Evolutionary conservation across 2,797 vertebrate genomes (phyloP).

Genomic region (Ctenopoma multispine): DNA sequence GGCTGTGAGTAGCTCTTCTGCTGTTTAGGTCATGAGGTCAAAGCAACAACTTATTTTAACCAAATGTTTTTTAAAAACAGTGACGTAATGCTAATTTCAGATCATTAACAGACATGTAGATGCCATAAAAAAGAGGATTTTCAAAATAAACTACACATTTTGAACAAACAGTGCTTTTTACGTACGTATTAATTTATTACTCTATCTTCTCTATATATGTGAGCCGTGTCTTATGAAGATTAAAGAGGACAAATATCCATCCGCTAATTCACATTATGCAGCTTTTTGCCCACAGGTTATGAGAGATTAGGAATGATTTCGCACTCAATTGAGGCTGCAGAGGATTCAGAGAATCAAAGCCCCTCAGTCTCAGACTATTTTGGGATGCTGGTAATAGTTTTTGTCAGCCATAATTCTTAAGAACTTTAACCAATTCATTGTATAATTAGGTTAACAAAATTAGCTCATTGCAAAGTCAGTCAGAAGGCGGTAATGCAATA

Average conservation of each 20-base stretch:
- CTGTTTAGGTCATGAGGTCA: slow-evolving; percentile 63
- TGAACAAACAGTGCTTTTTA: slow-evolving; percentile 16
- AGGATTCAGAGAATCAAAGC: slow-evolving; percentile 76
- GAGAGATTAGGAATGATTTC: slow-evolving; percentile 81
- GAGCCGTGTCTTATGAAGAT: slow-evolving; percentile 68
- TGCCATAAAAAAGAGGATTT: neutral
- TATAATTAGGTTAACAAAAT: slow-evolving; percentile 87
- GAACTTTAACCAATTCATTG: slow-evolving; percentile 86
- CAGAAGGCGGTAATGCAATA: slow-evolving; percentile 82
- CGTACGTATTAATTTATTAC: slow-evolving; percentile 36
- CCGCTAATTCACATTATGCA: slow-evolving; percentile 74
- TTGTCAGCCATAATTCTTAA: slow-evolving; percentile 86
- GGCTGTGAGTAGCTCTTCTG: slow-evolving; percentile 48
- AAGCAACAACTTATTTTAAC: slow-evolving; percentile 63
- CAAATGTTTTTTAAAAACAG: slow-evolving; percentile 32
- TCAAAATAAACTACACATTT: slow-evolving; percentile 13
- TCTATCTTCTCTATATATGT: slow-evolving; percentile 41
- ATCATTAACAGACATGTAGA: slow-evolving; percentile 1
- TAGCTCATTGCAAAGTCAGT: slow-evolving; percentile 84
- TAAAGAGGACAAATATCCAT: slow-evolving; percentile 65
- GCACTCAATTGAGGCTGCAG: slow-evolving; percentile 71
- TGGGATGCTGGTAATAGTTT: slow-evolving; percentile 80
- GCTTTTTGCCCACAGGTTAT: slow-evolving; percentile 78
- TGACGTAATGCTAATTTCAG: slow-evolving; percentile 29
- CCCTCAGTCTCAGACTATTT: slow-evolving; percentile 76